Evolutionary conservation across 1,140 invertebrate species (phyloP).

Genomic region (Venustaconcha ellipsiformis): DNA sequence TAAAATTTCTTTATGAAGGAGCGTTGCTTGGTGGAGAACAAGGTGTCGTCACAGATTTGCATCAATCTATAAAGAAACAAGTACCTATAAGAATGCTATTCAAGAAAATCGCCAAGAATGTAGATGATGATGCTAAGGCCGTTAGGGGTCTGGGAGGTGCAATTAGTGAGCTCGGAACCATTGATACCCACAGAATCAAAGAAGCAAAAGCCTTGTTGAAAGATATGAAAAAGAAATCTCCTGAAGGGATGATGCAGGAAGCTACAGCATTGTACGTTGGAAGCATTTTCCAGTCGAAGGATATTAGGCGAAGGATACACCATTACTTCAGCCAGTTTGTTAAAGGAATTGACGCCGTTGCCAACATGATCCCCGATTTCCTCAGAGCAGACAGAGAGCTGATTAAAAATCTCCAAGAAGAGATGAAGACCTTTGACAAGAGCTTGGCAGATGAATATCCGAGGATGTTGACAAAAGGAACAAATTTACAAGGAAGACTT

Average conservation of each 20-base stretch:
- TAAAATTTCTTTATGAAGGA: neutral
- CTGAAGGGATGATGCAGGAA: neutral
- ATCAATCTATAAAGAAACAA: conserved; percentile 50
- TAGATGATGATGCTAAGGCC: conserved; percentile 33
- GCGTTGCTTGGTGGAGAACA: conserved; percentile 41
- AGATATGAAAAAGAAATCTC: neutral
- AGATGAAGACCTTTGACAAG: conserved; percentile 37
- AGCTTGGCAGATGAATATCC: conserved; percentile 45
- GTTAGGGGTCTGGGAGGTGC: conserved; percentile 46
- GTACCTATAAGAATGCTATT: conserved; percentile 45
- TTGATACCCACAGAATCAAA: conserved; percentile 26
- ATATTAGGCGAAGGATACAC: conserved; percentile 31
- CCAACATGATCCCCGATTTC: conserved; percentile 51
- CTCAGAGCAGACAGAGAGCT: conserved; percentile 48
- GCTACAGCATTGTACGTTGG: conserved; percentile 36
- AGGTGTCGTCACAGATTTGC: conserved; percentile 42
- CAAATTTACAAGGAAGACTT: conserved; percentile 43
- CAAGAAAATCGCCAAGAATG: conserved; percentile 37
- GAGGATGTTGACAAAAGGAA: conserved; percentile 21
- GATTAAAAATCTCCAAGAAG: conserved; percentile 39
- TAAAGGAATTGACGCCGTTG: conserved; percentile 48
- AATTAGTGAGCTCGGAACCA: conserved; percentile 26
- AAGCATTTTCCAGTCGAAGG: conserved; percentile 37
- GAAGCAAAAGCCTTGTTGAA: conserved; percentile 21
- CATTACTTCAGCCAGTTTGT: conserved; percentile 46